Evolutionary conservation across 2,797 vertebrate genomes (phyloP), one percentile per base, ranked within the genome.

Genomic region (Schizothorax lantsangensis): DNA sequence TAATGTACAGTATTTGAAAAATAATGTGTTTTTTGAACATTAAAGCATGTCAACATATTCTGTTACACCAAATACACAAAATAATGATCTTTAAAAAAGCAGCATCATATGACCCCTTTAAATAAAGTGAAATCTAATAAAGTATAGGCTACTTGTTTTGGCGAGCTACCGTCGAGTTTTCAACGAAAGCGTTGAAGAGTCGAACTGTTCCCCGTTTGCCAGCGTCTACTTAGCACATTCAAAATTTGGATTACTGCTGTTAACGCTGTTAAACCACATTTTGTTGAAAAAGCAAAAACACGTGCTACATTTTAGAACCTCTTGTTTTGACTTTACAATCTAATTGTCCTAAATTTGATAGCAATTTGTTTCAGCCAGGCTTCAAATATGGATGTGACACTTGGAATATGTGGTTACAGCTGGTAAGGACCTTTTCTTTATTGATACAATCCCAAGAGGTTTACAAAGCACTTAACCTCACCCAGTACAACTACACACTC

Each of bases 401-500:
- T 68, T 66, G 64, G 12, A 45, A 57, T 66, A 52, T 77, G 14
- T 6, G 64, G 71, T 73, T 69, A 68, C 80, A 64, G 47, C 57
- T 10, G 40, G 73, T 7, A 73, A 68, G 4, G 14, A 10, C 23
- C 52, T 84, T 54, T 73, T 68, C 78, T 88, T 64, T 75, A 83
- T 73, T 86, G 82, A 15, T 85, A 54, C 66, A 84, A 38, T 72
- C 78, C 73, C 85, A 83, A 83, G 81, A 83, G 19, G 57, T 75
- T 73, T 85, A 77, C 73, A 79, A 87, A 89, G 79, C 86, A 77
- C 73, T 89, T 88, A 88, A 81, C 84, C 89, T 83, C 62, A 49
- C 14, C 85, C 79, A 80, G 88, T 83, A 33, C 82, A 72, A 74
- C 73, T 84, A 87, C 78, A 90, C 72, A 36, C 68, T 66, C 57